A percentile compares a stretch with the other conserved stretches of the same genome.
These are phyloP conservation scores for Pandion haliaetus DNA, from an alignment of 2,113 vertebrate genomes.

Conservation along the genomic window DNA sequence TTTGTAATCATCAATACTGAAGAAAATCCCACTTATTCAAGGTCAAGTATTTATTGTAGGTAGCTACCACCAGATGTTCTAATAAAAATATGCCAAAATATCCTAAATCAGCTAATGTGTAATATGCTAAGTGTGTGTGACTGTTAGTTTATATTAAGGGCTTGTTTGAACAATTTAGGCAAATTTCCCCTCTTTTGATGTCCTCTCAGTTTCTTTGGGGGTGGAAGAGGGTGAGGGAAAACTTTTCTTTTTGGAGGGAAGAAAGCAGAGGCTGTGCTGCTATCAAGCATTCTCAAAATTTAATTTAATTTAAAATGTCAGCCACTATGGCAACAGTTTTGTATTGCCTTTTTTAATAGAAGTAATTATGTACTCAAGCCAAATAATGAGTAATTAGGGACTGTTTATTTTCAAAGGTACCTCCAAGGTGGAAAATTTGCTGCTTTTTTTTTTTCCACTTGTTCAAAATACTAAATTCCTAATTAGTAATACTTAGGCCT, in stretches of 20 bases:
- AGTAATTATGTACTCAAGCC: slow-evolving; percentile 17
- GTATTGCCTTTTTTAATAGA: slow-evolving; percentile 20
- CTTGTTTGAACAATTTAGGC: neutral
- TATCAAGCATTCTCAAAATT: slow-evolving; percentile 8
- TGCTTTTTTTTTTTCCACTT: neutral
- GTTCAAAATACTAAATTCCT: neutral
- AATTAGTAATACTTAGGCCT: neutral
- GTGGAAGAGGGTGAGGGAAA: neutral
- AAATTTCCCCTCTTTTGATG: neutral
- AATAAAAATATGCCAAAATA: neutral
- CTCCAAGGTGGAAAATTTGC: neutral
- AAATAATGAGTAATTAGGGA: slow-evolving; percentile 45
- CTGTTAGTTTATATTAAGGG: neutral
- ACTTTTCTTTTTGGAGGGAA: slow-evolving; percentile 11
- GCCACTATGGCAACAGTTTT: slow-evolving; percentile 28
- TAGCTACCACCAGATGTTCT: neutral
- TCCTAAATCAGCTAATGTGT: neutral
- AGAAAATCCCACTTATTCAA: neutral
- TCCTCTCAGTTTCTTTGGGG: neutral
- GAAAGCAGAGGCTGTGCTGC: neutral
- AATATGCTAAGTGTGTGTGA: neutral
- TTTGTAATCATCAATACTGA: neutral
- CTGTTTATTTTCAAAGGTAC: slow-evolving; percentile 26
- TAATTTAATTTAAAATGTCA: slow-evolving; percentile 20
- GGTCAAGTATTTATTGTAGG: neutral